A percentile compares a stretch with the other conserved stretches of the same genome.
phyloP scores from a whole-genome alignment of 2,113 vertebrate genomes.

The Chrysochloris asiatica region DNA sequence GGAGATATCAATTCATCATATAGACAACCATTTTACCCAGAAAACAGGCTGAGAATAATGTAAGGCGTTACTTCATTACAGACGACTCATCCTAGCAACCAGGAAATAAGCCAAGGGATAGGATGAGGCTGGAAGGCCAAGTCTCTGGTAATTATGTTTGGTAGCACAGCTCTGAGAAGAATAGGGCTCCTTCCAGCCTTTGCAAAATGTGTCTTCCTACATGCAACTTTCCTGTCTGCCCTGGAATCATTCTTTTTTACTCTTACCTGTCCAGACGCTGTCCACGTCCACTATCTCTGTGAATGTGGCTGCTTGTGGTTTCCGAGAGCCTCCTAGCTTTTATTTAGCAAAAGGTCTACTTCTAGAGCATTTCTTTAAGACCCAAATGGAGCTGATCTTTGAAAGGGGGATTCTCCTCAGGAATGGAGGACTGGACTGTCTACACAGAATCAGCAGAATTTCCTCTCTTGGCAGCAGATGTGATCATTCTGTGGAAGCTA shows the following conservation, averaged over 20 bases:
- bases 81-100: constrained; percentile 32
- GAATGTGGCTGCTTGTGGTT: not conserved
- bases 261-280: no score
- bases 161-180: not conserved
- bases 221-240: no score
- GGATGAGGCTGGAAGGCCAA: not conserved
- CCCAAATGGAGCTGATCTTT: not conserved
- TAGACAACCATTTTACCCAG: constrained; percentile 52
- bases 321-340: not conserved
- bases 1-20: constrained; percentile 56
- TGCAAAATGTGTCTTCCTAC: not conserved
- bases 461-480: not conserved
- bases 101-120: not conserved
- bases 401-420: not conserved
- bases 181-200: not conserved
- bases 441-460: not conserved
- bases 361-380: no score
- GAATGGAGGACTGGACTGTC: not conserved
- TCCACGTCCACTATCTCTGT: no score
- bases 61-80: constrained; percentile 52
- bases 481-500: not conserved
- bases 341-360: not conserved
- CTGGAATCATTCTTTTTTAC: not conserved
- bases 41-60: constrained; percentile 53
- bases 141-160: constrained; percentile 13